Evolutionary conservation across 2,888 invertebrate species (phyloP), one percentile per base, ranked within the genome.

Genomic region (Drosophila ustulata): DNA sequence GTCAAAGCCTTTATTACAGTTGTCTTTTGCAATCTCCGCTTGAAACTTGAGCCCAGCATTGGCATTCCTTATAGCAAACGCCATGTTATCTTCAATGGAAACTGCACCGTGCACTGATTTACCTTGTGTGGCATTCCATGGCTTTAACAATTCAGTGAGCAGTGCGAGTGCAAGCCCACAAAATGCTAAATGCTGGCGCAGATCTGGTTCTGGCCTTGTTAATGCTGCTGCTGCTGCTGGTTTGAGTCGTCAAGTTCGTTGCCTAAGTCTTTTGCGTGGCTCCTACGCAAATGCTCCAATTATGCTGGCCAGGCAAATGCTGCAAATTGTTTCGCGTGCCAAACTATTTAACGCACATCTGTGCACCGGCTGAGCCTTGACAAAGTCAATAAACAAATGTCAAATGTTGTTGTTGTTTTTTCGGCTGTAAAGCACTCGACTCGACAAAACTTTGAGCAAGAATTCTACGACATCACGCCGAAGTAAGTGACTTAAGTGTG

Each of bases 401-500:
- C 79, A 76, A 72, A 37, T 49, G 25, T 28, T 13, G 30, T 11
- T 64, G 25, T 49, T n/a, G 43, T n/a, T 39, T 52, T 62, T 69
- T 64, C 32, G 71, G 84, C 49, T 84, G 80, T 75, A 71, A 80
- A 78, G 57, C 84, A 82, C 64, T 81, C 41, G 74, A 82, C 59
- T 81, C 41, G 74, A 71, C 43, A 58, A 57, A 69, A 68, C 61
- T 71, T 82, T 71, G 56, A 80, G 66, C 83, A 72, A 86, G 84
- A 86, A 68, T 72, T 88, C 71, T 75, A 75, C 76, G 57, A 61
- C 68, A 57, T 51, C 70, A 46, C 46, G 32, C 51, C 66, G 72
- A 66, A 71, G 68, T 78, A 83, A 83, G 73, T 89, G 89, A 81
- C 89, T 84, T 82, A 85, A 89, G 89, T 89, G 79, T 89, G 85